phyloP scores from a whole-genome alignment of 92 coral and sea anemone species.

The Metridium senile region DNA sequence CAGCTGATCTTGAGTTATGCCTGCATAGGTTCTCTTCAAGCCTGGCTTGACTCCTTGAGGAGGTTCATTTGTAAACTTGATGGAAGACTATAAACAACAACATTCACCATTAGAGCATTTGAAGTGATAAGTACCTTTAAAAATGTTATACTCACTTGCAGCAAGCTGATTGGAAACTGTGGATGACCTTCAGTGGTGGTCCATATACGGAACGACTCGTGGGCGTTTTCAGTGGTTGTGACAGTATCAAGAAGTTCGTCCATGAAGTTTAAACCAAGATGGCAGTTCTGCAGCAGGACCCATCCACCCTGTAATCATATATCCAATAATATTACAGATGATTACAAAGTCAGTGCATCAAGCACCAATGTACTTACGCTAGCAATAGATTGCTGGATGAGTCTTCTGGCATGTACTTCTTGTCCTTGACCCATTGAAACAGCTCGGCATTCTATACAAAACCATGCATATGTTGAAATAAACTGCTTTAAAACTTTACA shows the following conservation, averaged over 20 bases:
- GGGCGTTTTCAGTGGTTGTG: slow-evolving; percentile 69
- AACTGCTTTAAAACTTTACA: background rate
- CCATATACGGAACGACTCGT: slow-evolving; percentile 78
- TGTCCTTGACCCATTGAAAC: slow-evolving; percentile 96
- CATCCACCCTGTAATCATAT: slow-evolving; percentile 70
- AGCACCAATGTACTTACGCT: too few relatives aligned
- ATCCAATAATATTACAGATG: background rate
- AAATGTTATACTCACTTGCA: slow-evolving; percentile 80
- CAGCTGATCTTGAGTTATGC: slow-evolving; percentile 87
- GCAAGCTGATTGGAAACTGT: slow-evolving; percentile 89
- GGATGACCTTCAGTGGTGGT: slow-evolving; percentile 85
- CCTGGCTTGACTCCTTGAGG: slow-evolving; percentile 94
- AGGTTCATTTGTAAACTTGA: slow-evolving; percentile 91
- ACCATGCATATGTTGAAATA: background rate
- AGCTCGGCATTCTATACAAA: slow-evolving; percentile 75
- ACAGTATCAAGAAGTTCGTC: slow-evolving; percentile 87
- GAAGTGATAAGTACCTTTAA: too few relatives aligned
- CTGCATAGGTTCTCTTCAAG: slow-evolving; percentile 86
- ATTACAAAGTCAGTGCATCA: background rate
- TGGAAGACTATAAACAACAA: slow-evolving; percentile 62
- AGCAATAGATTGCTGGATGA: slow-evolving; percentile 86
- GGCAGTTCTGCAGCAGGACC: slow-evolving; percentile 90
- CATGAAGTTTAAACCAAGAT: slow-evolving; percentile 86
- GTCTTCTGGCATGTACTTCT: slow-evolving; percentile 87
- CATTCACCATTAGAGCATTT: background rate